Evolutionary conservation across 2,113 vertebrate genomes (phyloP), one percentile per base, ranked within the genome.

Genomic region (Pteropus alecto): DNA sequence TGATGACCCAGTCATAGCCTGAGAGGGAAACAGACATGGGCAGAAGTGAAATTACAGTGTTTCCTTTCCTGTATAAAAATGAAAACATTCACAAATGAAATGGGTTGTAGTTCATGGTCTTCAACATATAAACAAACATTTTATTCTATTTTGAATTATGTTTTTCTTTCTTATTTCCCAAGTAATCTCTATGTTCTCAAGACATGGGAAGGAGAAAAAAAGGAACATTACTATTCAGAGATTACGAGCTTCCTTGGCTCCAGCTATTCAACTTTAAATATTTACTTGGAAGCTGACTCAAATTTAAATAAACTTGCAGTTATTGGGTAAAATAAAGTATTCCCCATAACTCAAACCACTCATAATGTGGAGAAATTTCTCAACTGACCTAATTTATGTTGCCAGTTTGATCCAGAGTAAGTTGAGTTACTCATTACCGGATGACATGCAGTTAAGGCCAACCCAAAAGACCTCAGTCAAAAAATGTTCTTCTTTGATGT

Each of bases 401-500:
- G 97, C 94, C 95, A 84, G 78, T 97, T 98, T 98, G 98, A 98
- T 85, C 89, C 43, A 73, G 92, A 98, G 78, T 97, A 96, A 98
- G 93, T 95, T 98, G 97, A 98, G 56, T 97, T 97, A 97, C 67
- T 65, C 93, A n/a, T 77, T 91, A 96, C 97, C 92, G 95, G 92
- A 79, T 79, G 97, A 68, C 5, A 21, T 96, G 94, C 70, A 73
- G 91, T 97, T 61, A 98, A 97, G 76, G 88, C 82, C 95, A 94
- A 38, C 21, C 87, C 79, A 92, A 95, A 98, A 98, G 94, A 97
- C 70, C 86, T 90, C 93, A 97, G 98, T 96, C 95, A 96, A 98
- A 95, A 91, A 98, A 94, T 97, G 85, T 93, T 96, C 78, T 97
- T 98, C 97, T 98, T 98, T 99, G 98, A 98, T 98, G 96, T 98